Evolutionary conservation across 2,797 vertebrate species (phyloP), one percentile per base, ranked within the genome.

Genomic region (Semaprochilodus insignis): DNA sequence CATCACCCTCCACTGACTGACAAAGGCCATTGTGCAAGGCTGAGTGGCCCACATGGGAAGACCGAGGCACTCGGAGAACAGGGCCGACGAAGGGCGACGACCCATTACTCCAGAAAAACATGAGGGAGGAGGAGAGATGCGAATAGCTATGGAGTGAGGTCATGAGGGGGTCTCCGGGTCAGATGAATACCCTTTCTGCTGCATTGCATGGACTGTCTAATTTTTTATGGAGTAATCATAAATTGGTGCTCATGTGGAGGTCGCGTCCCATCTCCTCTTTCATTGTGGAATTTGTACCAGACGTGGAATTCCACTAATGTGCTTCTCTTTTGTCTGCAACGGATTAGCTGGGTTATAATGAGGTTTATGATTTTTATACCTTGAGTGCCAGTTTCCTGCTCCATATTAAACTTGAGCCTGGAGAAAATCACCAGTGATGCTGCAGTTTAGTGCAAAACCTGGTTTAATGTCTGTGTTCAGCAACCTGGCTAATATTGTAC

Each of bases 21-120:
- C 88, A 94, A 93, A 91, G 86, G 84, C 89, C 85, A 90, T 94
- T 93, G 91, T 92, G 86, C 13, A 44, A 36, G 85, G 81, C 88
- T 89, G 86, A 89, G 90, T 81, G 83, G 84, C 81, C 89, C 88
- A 87, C 84, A 88, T 89, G 89, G 88, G 81, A 84, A 81, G 73
- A 89, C 85, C 78, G 72, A 76, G 76, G 65, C 81, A 73, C 40
- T 27, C 19, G 78, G 40, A 72, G 65, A 85, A 71, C 69, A 69
- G 80, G 83, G 59, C 81, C 52, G 74, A 77, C n/a, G 81, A 86
- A 84, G 83, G 81, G 81, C 60, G 79, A 78, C 59, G 59, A 69
- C 66, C 80, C 78, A 74, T 80, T 51, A 59, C 83, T 81, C 81
- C 48, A 70, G 83, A 84, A 69, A 40, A 73, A 70, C 74, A 87